A percentile compares a stretch with the other conserved stretches of the same genome.
phyloP scores from a whole-genome alignment of 1,140 invertebrate species.

The Homalodisca vitripennis region DNA sequence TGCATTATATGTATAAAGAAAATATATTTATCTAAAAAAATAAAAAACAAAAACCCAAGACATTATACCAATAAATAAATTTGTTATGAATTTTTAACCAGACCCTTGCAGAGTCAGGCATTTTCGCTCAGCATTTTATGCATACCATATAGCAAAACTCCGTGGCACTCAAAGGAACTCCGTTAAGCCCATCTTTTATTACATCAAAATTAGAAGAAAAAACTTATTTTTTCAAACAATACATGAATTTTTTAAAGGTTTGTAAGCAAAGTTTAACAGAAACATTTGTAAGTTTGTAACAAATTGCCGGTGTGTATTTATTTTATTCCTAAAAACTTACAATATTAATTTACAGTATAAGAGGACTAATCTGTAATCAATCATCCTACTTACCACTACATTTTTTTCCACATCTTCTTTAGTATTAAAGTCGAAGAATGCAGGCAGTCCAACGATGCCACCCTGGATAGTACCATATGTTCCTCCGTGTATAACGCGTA shows the following conservation, averaged over 20 bases:
- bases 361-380: not conserved
- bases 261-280: not conserved
- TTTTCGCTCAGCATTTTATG: no score
- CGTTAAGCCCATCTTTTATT: no score
- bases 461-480: slow-evolving; percentile 22
- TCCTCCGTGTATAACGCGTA: slow-evolving; percentile 22
- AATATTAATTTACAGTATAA: not conserved
- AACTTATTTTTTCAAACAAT: not conserved
- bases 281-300: not conserved
- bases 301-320: no score
- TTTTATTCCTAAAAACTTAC: not conserved
- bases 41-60: no score
- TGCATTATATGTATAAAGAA: no score
- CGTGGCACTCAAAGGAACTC: no score
- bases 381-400: slow-evolving; percentile 16
- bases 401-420: slow-evolving; percentile 17
- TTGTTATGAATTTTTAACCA: no score
- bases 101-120: no score
- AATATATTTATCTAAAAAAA: no score
- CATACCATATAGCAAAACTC: no score
- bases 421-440: slow-evolving; percentile 7
- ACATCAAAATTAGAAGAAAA: not conserved
- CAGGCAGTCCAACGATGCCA: slow-evolving; percentile 33
- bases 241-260: not conserved
- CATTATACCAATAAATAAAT: no score